phyloP scores from a whole-genome alignment of 2,113 vertebrate genomes.

The Malurus alboscapulatus region DNA sequence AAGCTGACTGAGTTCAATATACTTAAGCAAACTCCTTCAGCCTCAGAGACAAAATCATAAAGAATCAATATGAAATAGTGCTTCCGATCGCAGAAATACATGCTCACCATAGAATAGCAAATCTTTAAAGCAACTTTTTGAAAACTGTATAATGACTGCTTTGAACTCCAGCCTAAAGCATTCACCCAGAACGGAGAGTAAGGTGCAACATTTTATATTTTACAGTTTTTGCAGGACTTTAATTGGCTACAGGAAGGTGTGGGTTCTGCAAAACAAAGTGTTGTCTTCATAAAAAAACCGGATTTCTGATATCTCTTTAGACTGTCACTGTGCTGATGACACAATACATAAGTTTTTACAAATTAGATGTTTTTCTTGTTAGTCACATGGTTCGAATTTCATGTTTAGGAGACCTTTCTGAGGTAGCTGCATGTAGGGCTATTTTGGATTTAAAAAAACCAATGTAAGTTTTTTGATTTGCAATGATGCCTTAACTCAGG shows the following conservation, averaged over 20 bases:
- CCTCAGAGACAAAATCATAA: neutral
- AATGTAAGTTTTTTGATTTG: neutral
- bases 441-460: neutral
- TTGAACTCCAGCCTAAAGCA: neutral
- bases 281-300: neutral
- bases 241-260: neutral
- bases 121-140: neutral
- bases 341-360: neutral
- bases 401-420: neutral
- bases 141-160: neutral
- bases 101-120: neutral
- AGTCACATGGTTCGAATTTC: neutral
- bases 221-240: neutral
- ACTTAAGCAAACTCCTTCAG: neutral
- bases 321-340: neutral
- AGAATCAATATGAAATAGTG: neutral
- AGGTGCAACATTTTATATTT: neutral
- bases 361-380: neutral
- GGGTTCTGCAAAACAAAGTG: neutral
- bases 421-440: neutral
- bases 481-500: neutral
- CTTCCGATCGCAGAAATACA: neutral
- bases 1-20: neutral
- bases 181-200: neutral
- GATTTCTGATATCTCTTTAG: neutral